phyloP scores from a whole-genome alignment of 2,113 vertebrate genomes.

The Vidua chalybeata region DNA sequence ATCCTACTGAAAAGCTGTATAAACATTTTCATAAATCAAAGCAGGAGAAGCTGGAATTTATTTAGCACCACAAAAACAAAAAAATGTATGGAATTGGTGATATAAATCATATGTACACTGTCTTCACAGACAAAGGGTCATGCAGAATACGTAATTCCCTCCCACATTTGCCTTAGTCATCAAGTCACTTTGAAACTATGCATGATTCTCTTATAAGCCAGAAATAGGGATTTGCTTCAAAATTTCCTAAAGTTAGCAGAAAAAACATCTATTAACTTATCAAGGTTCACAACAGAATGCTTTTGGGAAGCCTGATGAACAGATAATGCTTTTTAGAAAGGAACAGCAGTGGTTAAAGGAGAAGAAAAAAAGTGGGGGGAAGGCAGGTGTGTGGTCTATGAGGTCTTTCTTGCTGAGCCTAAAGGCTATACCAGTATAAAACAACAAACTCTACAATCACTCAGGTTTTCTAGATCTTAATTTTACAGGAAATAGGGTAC shows the following conservation, averaged over 20 bases:
- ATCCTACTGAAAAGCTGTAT: constrained; percentile 10
- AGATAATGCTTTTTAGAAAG: not conserved
- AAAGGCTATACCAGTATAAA: not conserved
- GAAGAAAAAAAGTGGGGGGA: not conserved
- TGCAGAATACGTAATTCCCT: not conserved
- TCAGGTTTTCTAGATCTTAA: not conserved
- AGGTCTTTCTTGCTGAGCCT: not conserved
- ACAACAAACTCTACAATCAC: not conserved
- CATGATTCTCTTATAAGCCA: not conserved
- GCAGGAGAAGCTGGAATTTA: not conserved
- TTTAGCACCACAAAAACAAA: not conserved
- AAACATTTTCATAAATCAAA: constrained; percentile 19
- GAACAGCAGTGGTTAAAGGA: not conserved
- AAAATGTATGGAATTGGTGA: not conserved
- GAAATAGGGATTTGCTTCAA: not conserved
- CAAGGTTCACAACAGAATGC: not conserved
- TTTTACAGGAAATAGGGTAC: not conserved
- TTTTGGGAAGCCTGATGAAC: not conserved
- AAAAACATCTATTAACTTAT: not conserved
- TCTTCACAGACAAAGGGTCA: not conserved
- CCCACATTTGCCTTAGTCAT: not conserved
- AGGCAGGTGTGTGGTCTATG: not conserved
- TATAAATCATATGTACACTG: not conserved
- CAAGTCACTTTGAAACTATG: not conserved
- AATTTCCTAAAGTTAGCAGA: not conserved